A percentile compares a stretch with the other conserved stretches of the same genome.
phyloP scores from a whole-genome alignment of 2,113 vertebrate species.

The Caranx ignobilis region DNA sequence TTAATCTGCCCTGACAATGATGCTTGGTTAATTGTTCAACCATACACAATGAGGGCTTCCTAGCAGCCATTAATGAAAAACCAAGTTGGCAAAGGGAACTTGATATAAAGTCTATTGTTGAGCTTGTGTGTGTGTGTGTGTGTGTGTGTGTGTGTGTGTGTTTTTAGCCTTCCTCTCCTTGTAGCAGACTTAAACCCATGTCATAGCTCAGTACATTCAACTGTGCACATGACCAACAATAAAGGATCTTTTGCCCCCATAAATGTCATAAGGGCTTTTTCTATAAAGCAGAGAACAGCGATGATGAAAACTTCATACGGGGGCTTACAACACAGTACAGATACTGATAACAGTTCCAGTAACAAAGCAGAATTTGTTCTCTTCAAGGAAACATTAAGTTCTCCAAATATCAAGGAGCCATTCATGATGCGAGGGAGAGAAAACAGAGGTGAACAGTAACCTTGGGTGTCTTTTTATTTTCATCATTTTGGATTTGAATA shows the following conservation, averaged over 20 bases:
- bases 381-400: background rate
- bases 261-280: conserved; percentile 40
- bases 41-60: background rate
- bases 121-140: background rate
- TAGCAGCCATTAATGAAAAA: conserved; percentile 26
- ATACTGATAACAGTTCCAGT: background rate
- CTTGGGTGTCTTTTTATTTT: background rate
- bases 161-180: background rate
- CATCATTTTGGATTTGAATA: background rate
- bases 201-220: background rate
- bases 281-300: conserved; percentile 38
- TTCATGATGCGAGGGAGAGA: background rate
- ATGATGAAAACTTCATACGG: background rate
- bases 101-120: background rate
- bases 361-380: background rate
- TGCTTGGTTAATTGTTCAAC: conserved; percentile 58
- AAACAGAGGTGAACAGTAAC: background rate
- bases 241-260: conserved; percentile 44
- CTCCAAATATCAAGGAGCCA: background rate
- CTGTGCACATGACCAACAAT: background rate
- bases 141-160: background rate
- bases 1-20: conserved; percentile 40
- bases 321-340: background rate
- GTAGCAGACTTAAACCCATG: background rate
- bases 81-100: background rate